These are phyloP conservation scores for Phylloscopus trochilus DNA, from an alignment of 2,113 vertebrate species.

Conservation along the genomic window DNA sequence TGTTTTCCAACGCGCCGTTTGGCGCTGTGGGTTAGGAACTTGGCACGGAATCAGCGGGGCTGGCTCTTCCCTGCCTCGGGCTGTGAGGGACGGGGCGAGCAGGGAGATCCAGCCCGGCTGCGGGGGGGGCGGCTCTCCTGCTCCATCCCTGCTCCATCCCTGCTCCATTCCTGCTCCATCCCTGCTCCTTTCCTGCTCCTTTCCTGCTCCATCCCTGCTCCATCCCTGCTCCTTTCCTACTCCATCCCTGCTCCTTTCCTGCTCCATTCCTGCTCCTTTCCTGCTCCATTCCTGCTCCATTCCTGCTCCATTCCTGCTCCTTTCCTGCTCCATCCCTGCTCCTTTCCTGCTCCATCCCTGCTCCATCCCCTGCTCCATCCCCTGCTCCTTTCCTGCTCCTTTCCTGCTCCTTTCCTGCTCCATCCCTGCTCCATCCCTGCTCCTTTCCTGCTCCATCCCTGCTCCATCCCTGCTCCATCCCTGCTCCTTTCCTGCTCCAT, in stretches of 20 bases:
- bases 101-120: not conserved
- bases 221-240: not conserved
- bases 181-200: rapidly evolving
- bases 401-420: too few relatives aligned
- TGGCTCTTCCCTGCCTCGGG: not conserved
- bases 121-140: not conserved
- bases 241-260: not conserved
- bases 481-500: not conserved
- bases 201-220: rapidly evolving
- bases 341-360: not conserved
- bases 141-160: not conserved
- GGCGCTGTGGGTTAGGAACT: rapidly evolving
- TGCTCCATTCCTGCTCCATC: rapidly evolving
- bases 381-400: not conserved
- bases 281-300: too few relatives aligned
- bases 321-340: not conserved
- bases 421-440: too few relatives aligned
- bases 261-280: not conserved
- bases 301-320: not conserved
- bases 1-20: not conserved
- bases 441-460: not conserved
- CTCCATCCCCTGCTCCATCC: not conserved
- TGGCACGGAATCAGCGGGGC: not conserved
- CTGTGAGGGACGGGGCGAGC: not conserved
- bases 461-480: not conserved